Evolutionary conservation across 64 coral and sea anemone species (phyloP), one percentile per base, ranked within the genome.

Genomic region (Cladopsammia gracilis): DNA sequence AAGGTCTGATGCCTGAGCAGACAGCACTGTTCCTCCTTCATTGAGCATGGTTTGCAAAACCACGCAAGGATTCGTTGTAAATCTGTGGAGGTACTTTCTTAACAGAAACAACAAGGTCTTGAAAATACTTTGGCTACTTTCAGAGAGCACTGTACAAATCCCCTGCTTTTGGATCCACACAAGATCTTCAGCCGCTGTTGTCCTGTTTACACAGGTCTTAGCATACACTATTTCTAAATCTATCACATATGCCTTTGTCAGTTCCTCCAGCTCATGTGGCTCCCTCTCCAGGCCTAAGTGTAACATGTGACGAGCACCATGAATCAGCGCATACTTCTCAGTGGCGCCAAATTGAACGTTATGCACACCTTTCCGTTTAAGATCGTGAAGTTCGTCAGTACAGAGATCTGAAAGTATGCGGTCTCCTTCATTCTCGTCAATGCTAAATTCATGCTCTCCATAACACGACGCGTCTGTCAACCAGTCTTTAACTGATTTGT

Each of bases 401-500:
- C 85, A 87, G 25, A 44, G 10, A 6, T 57, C 4, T 12, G 68
- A 48, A 44, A 87, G 65, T 73, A 87, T 74, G 18, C 68, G 23
- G 11, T 87, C 44, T 25, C 85, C 24, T 58, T 57, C 10, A 13
- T 71, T 87, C 66, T 68, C 65, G 14, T 73, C 70, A 15, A 86
- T 14, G 51, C 7, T 86, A 3, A 58, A 86, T 4, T 86, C 83
- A 50, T 86, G 65, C 25, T 86, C 66, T 54, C 61, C 56, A 4
- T 67, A 61, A 57, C 67, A 73, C 11, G 70, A 23, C 42, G 24
- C 50, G 51, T 11, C 25, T 20, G 50, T 87, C 65, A 86, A 86
- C 64, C 64, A 86, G 24, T 86, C 83, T 53, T 70, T 49, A 49
- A 86, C 64, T 10, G 85, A 42, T 48, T 87, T 87, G 85, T 87